Evolutionary conservation across 30 jellyfish, hydroid and myxozoan genomes (phyloP).

Genomic region (Haliclystus octoradiatus): DNA sequence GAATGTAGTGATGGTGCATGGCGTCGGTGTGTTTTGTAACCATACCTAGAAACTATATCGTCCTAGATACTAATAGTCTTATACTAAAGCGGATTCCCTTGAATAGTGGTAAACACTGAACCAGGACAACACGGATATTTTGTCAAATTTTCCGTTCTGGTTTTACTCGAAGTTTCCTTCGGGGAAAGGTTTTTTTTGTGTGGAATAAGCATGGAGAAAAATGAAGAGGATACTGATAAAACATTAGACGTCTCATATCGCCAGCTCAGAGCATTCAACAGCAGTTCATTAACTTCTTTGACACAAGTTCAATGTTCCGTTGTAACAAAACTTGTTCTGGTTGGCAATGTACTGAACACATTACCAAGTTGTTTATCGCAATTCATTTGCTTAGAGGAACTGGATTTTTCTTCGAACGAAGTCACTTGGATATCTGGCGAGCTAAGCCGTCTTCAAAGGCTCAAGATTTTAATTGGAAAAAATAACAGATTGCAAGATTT

Average conservation of each 20-base stretch:
- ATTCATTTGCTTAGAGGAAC: constrained; percentile 53
- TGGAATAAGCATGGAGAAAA: neutral
- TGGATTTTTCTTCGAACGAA: constrained; percentile 77
- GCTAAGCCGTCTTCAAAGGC: constrained; percentile 31
- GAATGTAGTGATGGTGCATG: too few relatives aligned
- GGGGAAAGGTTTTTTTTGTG: too few relatives aligned
- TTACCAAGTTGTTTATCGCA: constrained; percentile 58
- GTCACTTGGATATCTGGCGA: constrained; percentile 96
- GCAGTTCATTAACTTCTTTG: neutral
- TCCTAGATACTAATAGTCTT: too few relatives aligned
- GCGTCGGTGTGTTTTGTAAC: too few relatives aligned
- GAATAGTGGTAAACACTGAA: too few relatives aligned
- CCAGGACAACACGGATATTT: too few relatives aligned
- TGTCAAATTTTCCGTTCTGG: too few relatives aligned
- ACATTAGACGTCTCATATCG: neutral
- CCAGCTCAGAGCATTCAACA: constrained; percentile 2
- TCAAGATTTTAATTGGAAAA: constrained; percentile 54
- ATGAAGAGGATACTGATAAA: neutral
- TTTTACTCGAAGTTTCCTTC: too few relatives aligned
- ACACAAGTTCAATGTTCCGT: neutral
- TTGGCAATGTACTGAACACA: constrained; percentile 58
- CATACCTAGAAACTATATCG: too few relatives aligned
- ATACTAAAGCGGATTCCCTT: too few relatives aligned
- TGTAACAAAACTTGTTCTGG: constrained; percentile 41
- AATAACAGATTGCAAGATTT: constrained; percentile 54